Conservation (phyloP, 2,113 vertebrate species). For the Bubo scandiacus region DNA sequence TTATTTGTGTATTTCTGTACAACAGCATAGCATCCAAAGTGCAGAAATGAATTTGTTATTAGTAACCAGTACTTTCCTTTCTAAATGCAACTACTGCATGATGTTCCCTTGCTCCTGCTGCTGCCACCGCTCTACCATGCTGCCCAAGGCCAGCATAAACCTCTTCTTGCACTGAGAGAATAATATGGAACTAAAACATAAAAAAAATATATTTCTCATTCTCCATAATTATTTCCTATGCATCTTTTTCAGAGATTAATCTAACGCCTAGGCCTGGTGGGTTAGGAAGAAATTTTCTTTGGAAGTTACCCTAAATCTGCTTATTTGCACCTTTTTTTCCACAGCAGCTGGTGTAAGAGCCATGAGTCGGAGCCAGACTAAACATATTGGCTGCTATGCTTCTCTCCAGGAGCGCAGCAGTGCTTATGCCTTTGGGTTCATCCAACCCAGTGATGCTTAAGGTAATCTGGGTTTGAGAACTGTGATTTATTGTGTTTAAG, state of each 20-base stretch:
- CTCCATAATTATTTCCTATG: neutral
- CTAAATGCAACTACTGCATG: neutral
- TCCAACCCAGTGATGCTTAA: neutral
- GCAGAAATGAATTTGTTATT: neutral
- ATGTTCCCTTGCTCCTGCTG: neutral
- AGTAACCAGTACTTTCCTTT: neutral
- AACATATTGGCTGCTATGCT: fast-evolving
- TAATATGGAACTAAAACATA: neutral
- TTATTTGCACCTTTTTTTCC: neutral
- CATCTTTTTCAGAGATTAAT: neutral
- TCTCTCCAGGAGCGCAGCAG: neutral
- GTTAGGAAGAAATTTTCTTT: neutral
- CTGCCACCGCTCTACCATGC: neutral
- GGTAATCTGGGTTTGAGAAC: neutral
- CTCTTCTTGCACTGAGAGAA: neutral
- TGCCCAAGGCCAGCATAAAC: neutral
- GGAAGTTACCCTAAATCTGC: neutral
- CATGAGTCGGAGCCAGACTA: neutral
- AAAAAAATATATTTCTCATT: neutral
- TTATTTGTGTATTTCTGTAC: neutral
- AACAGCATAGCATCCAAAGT: neutral
- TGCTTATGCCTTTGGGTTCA: neutral
- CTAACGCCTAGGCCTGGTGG: fast-evolving
- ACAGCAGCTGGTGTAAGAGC: neutral
- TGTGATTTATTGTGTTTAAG: neutral